A percentile compares a stretch with the other conserved stretches of the same genome.
phyloP scores from a whole-genome alignment of 2,888 invertebrate species.

The Phengaris alcon region DNA sequence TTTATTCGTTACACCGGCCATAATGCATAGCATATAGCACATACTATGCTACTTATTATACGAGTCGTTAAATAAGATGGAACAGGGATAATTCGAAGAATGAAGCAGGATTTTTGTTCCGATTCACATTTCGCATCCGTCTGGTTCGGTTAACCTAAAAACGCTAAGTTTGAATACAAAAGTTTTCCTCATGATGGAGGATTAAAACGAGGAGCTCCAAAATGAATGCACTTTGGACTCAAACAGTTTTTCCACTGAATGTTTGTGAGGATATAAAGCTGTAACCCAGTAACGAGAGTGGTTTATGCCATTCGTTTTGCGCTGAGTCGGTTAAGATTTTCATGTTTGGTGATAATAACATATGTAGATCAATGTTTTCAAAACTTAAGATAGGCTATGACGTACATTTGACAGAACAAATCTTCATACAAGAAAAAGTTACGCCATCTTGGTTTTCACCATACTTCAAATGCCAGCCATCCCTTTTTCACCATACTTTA shows the following conservation, averaged over 20 bases:
- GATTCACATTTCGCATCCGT: background rate
- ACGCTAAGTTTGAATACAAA: conserved; percentile 24
- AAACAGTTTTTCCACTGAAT: conserved; percentile 23
- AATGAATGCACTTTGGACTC: conserved; percentile 27
- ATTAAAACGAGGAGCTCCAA: conserved; percentile 22
- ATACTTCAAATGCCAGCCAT: too few relatives aligned
- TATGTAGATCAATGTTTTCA: too few relatives aligned
- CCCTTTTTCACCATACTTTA: too few relatives aligned
- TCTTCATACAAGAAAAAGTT: too few relatives aligned
- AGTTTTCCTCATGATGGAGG: conserved; percentile 23
- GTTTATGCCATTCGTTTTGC: background rate
- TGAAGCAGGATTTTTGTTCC: conserved; percentile 1
- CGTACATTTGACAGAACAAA: too few relatives aligned
- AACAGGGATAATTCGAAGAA: background rate
- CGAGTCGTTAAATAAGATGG: conserved; percentile 6
- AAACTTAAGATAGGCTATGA: too few relatives aligned
- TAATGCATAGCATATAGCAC: background rate
- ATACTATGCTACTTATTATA: background rate
- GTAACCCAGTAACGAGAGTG: conserved; percentile 22
- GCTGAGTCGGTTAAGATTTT: background rate
- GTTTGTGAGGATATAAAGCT: conserved; percentile 19
- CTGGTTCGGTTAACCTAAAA: conserved; percentile 27
- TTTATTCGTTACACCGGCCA: background rate
- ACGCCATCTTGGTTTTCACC: too few relatives aligned
- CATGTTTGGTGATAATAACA: too few relatives aligned